Conservation (phyloP, 2,888 invertebrate genomes). For the Heliconius aoede region DNA sequence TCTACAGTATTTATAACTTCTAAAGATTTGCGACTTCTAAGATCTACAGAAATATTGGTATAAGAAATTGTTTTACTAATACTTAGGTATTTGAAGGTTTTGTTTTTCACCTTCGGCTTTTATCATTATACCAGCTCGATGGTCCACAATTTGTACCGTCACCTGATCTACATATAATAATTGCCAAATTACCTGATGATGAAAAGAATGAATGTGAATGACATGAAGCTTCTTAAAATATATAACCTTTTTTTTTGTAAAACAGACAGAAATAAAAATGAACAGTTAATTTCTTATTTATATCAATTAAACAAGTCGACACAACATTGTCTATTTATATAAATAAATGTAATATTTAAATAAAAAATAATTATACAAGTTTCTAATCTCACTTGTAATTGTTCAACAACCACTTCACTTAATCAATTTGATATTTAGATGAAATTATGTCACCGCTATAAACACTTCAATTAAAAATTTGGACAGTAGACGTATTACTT, state of each 20-base stretch:
- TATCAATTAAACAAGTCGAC: not conserved
- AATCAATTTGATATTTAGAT: slow-evolving; percentile 42
- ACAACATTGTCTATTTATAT: not conserved
- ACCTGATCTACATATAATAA: not conserved
- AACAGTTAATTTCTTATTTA: not conserved
- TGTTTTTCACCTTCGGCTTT: no score
- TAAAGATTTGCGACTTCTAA: no score
- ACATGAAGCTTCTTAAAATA: not conserved
- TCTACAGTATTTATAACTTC: no score
- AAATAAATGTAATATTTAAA: not conserved
- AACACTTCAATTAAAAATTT: slow-evolving; percentile 44
- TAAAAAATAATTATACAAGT: not conserved
- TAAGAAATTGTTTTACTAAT: not conserved
- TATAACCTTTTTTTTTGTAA: no score
- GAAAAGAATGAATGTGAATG: not conserved
- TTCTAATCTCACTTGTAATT: slow-evolving; percentile 28
- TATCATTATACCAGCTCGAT: not conserved
- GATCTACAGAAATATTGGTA: no score
- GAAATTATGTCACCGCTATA: slow-evolving; percentile 37
- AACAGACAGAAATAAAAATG: not conserved
- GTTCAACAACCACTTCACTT: slow-evolving; percentile 32
- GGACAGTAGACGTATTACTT: slow-evolving; percentile 33
- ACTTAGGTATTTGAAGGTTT: not conserved
- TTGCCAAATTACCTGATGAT: not conserved
- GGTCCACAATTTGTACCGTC: not conserved